These are phyloP conservation scores for Amblyopsis hoosieri DNA, from an alignment of 2,797 vertebrate genomes.

Conservation along the genomic window DNA sequence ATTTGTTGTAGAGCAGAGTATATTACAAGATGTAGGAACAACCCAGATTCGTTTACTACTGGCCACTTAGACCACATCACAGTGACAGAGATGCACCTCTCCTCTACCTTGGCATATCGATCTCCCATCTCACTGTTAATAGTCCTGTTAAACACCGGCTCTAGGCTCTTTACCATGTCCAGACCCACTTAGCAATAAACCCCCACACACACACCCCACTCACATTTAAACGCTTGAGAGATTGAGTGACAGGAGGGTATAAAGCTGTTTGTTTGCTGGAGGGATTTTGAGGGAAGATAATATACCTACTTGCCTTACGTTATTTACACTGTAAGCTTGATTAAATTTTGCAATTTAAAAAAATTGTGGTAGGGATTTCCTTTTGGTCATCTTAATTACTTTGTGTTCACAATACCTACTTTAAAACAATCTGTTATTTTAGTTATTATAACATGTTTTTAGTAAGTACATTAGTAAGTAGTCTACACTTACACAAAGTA, in stretches of 20 bases:
- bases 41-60: slow-evolving; percentile 70
- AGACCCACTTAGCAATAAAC: slow-evolving; percentile 87
- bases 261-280: slow-evolving; percentile 19
- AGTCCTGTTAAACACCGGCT: slow-evolving; percentile 86
- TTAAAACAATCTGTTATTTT: too few relatives aligned
- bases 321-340: too few relatives aligned
- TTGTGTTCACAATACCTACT: too few relatives aligned
- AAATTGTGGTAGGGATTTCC: too few relatives aligned
- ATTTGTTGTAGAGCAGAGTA: slow-evolving; percentile 72
- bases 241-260: slow-evolving; percentile 33
- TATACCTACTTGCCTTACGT: too few relatives aligned
- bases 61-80: slow-evolving; percentile 83
- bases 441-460: too few relatives aligned
- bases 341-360: too few relatives aligned
- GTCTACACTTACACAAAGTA: too few relatives aligned
- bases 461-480: too few relatives aligned
- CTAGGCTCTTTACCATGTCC: slow-evolving; percentile 85
- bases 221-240: slow-evolving; percentile 54
- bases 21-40: slow-evolving; percentile 63
- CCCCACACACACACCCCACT: slow-evolving; percentile 46
- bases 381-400: too few relatives aligned
- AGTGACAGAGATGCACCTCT: slow-evolving; percentile 79
- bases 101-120: slow-evolving; percentile 84
- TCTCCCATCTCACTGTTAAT: slow-evolving; percentile 85
- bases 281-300: background rate